These are phyloP conservation scores for Drosophila prostipennis DNA, from an alignment of 2,888 invertebrate genomes.

Conservation along the genomic window DNA sequence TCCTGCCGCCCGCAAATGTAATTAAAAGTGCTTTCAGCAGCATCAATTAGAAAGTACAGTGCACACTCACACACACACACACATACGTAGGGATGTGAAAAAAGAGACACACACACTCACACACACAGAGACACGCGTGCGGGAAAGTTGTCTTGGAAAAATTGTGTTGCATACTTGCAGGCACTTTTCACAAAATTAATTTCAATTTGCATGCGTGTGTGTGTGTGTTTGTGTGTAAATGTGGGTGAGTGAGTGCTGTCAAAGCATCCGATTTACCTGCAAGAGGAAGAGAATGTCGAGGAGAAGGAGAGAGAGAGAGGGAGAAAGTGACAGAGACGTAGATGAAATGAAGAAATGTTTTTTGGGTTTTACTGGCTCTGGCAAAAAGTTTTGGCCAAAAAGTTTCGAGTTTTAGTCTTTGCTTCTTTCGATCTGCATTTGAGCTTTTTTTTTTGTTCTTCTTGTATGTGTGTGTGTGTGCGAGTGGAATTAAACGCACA, in stretches of 20 bases:
- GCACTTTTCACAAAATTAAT: conserved; percentile 66
- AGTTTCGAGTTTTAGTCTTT: conserved; percentile 40
- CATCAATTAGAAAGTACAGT: conserved; percentile 68
- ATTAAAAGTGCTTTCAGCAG: conserved; percentile 73
- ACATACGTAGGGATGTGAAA: conserved; percentile 8
- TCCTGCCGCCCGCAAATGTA: conserved; percentile 58
- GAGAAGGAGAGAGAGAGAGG: background rate
- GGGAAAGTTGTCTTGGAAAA: conserved; percentile 48
- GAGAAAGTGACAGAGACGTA: background rate
- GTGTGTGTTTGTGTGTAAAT: conserved; percentile 15
- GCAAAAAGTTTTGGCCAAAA: conserved; percentile 45
- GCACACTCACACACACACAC: background rate
- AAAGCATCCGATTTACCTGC: conserved; percentile 61
- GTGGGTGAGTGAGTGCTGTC: conserved; percentile 37
- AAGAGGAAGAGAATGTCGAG: background rate
- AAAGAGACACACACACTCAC: conserved; percentile 20
- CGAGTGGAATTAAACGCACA: conserved; percentile 1
- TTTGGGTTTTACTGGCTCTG: conserved; percentile 42
- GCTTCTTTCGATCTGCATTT: conserved; percentile 23
- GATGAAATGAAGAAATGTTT: conserved; percentile 27
- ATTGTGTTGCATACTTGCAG: conserved; percentile 69
- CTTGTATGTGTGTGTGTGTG: background rate
- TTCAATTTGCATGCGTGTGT: conserved; percentile 49
- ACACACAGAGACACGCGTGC: conserved; percentile 4
- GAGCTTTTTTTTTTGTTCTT: background rate